A percentile compares a stretch with the other conserved stretches of the same genome.
Conservation (phyloP, 2,888 invertebrate species). For the Acanthosoma haemorrhoidale region DNA sequence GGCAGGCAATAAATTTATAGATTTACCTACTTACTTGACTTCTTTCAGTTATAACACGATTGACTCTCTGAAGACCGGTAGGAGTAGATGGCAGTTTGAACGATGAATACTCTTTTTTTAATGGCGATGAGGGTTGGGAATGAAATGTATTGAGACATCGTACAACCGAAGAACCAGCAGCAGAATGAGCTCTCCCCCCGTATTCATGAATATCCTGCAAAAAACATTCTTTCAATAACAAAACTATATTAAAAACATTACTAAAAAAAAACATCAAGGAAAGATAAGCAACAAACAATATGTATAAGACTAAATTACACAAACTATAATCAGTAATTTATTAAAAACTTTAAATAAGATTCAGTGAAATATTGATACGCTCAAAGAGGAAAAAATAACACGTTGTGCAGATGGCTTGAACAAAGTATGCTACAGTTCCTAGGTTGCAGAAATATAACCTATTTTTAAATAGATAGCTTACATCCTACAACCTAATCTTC, state of each 20-base stretch:
- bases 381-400: no score
- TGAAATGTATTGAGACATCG: conserved; percentile 55
- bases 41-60: conserved; percentile 39
- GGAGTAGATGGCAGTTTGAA: conserved; percentile 29
- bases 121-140: conserved; percentile 65
- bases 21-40: conserved; percentile 32
- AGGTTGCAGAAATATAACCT: no score
- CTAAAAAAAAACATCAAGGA: no score
- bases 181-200: conserved; percentile 44
- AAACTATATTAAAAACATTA: neutral
- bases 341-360: no score
- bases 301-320: no score
- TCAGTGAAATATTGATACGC: no score
- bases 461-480: no score
- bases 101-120: conserved; percentile 53
- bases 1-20: neutral
- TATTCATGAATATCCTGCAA: conserved; percentile 46
- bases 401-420: no score
- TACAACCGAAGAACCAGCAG: conserved; percentile 60
- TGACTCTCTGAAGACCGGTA: conserved; percentile 33
- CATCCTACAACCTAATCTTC: no score
- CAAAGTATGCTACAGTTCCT: no score
- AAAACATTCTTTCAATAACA: neutral
- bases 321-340: no score
- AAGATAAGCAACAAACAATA: no score